These are phyloP conservation scores for Apamea monoglypha DNA, from an alignment of 2,888 invertebrate genomes.

Conservation along the genomic window DNA sequence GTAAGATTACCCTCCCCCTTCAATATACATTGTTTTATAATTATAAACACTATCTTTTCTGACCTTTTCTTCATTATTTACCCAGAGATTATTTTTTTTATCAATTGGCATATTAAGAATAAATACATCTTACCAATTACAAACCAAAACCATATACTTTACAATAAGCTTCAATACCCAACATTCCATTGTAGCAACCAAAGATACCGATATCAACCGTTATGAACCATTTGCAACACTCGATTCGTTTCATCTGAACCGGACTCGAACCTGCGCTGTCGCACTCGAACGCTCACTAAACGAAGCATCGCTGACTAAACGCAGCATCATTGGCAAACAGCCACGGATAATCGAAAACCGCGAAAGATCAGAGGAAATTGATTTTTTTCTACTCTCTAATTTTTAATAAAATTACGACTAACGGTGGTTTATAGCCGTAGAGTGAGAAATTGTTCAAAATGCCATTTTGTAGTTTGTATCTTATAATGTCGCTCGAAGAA, in stretches of 20 bases:
- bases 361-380: conserved; percentile 55
- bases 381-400: conserved; percentile 54
- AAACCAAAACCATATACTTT: neutral
- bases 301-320: conserved; percentile 41
- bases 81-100: neutral
- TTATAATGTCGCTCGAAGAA: neutral
- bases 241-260: conserved; percentile 63
- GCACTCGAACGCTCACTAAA: conserved; percentile 48
- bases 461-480: neutral
- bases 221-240: conserved; percentile 66
- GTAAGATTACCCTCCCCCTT: too few relatives aligned
- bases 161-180: conserved; percentile 37
- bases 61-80: neutral
- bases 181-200: conserved; percentile 34
- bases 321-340: conserved; percentile 49
- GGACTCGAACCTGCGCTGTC: conserved; percentile 50
- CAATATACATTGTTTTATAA: too few relatives aligned
- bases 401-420: conserved; percentile 35
- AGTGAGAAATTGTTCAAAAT: conserved; percentile 1
- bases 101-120: neutral
- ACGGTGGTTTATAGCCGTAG: conserved; percentile 30
- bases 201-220: conserved; percentile 57
- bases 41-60: neutral
- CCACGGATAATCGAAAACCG: conserved; percentile 56
- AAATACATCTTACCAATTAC: neutral